Conservation (phyloP, 1,140 invertebrate species). For the Megathymus violae region DNA sequence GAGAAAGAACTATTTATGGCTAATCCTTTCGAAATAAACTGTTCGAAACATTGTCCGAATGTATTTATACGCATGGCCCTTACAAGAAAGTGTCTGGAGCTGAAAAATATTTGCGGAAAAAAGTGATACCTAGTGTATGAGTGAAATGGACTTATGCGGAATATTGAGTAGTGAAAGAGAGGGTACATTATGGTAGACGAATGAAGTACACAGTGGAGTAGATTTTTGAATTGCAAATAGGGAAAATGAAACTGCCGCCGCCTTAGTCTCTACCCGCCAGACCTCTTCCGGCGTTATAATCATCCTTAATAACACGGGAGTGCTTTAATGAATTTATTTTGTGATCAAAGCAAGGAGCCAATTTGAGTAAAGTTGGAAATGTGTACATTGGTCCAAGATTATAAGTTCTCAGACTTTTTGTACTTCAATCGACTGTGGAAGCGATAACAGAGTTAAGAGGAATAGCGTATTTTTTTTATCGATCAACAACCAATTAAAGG, state of each 20-base stretch:
- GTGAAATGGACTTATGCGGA: constrained; percentile 47
- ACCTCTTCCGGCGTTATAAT: constrained; percentile 71
- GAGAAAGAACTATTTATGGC: constrained; percentile 80
- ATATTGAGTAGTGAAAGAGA: constrained; percentile 51
- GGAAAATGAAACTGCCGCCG: constrained; percentile 71
- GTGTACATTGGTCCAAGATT: constrained; percentile 32
- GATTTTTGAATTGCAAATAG: constrained; percentile 80
- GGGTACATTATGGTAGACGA: constrained; percentile 49
- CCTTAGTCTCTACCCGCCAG: constrained; percentile 50
- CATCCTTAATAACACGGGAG: constrained; percentile 74
- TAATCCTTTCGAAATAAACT: constrained; percentile 80
- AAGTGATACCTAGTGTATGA: constrained; percentile 58
- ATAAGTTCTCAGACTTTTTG: constrained; percentile 11
- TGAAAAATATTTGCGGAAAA: constrained; percentile 57
- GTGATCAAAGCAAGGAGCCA: constrained; percentile 67
- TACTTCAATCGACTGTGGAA: constrained; percentile 3
- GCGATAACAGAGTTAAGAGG: constrained; percentile 23
- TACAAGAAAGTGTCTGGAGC: constrained; percentile 61
- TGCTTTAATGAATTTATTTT: constrained; percentile 76
- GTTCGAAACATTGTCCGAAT: constrained; percentile 59
- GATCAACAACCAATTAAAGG: too few relatives aligned
- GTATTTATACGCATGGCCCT: constrained; percentile 64
- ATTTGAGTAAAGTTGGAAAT: constrained; percentile 44
- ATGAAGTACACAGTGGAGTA: constrained; percentile 61
- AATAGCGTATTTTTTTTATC: constrained; percentile 1